Evolutionary conservation across 1,140 invertebrate genomes (phyloP), one percentile per base, ranked within the genome.

Genomic region (Palaemon carinicauda): DNA sequence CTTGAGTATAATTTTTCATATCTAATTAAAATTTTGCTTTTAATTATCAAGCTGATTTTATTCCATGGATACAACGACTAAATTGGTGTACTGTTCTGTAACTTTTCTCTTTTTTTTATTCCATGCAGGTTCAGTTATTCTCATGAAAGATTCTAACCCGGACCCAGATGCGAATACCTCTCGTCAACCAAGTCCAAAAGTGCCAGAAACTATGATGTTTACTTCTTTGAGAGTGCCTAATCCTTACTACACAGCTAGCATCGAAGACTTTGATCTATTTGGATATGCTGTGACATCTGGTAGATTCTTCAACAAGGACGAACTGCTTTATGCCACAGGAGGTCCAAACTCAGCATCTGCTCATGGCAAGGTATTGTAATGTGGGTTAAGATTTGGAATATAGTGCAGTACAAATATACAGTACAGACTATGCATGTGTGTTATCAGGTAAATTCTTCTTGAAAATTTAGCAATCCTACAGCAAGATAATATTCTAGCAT

Each of bases 221-320:
- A 12, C 21, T 1, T 21, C 21, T 54, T 14, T 21, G 9, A 27
- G 73, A 82, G 89, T 90, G 50, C 90, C 80, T 50, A 90, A 90
- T 80, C 89, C 87, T 7, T 88, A 41, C 78, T 89, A 54, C 69
- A 87, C 69, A 41, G 5, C 52, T 14, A 51, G 21, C 79, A 89
- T 87, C 21, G 27, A 81, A 19, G 88, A 89, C 80, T 88, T 80
- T 80, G 90, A 91, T 54, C 90, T 90, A 56, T 90, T 90, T 56
- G 90, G 90, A 60, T 88, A 87, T 88, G 93, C 93, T 24, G 92
- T 94, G 5, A 93, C 93, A 65, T 93, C 93, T 12, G 94, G 94
- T 24, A 89, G 91, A 83, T 92, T 91, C 88, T 93, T 93, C 15
- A 33, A 14, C 4, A 27, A 87, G 50, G 90, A 90, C 4, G 87